A percentile compares a stretch with the other conserved stretches of the same genome.
These are phyloP conservation scores for Pluvialis apricaria DNA, from an alignment of 2,113 vertebrate species.

Conservation along the genomic window DNA sequence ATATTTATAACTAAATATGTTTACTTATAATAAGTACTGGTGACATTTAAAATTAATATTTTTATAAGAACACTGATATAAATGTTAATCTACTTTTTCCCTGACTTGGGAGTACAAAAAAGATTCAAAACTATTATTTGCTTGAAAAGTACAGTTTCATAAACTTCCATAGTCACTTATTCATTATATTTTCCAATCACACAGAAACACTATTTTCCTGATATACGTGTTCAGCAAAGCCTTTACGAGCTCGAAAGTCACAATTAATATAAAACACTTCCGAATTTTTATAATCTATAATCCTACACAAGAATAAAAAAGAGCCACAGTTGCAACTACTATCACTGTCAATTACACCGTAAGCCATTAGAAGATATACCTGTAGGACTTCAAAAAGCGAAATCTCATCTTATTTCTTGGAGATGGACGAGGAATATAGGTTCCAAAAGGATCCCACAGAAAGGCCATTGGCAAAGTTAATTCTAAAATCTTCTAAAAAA, in stretches of 20 bases:
- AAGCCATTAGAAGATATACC: conserved; percentile 69
- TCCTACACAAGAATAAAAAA: not conserved
- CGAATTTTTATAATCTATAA: not conserved
- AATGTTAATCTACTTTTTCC: not conserved
- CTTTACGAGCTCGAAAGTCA: not conserved
- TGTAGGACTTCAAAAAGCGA: conserved; percentile 83
- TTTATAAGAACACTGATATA: not conserved
- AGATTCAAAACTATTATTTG: not conserved
- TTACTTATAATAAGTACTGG: not conserved
- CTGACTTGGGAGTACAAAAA: not conserved
- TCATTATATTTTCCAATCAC: not conserved
- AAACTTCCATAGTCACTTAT: not conserved
- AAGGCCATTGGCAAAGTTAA: conserved; percentile 73
- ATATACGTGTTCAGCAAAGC: not conserved
- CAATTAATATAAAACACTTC: not conserved
- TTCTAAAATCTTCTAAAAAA: not conserved
- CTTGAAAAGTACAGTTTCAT: not conserved
- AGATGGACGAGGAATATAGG: conserved; percentile 49
- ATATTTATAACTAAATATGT: not conserved
- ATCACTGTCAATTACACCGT: not conserved
- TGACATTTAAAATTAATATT: not conserved
- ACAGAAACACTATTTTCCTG: not conserved
- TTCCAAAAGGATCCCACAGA: conserved; percentile 69
- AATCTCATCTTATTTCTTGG: conserved; percentile 75
- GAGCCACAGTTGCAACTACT: not conserved